A percentile compares a stretch with the other conserved stretches of the same genome.
Conservation (phyloP, 2,888 invertebrate genomes). For the Meteorus cinctellus region DNA sequence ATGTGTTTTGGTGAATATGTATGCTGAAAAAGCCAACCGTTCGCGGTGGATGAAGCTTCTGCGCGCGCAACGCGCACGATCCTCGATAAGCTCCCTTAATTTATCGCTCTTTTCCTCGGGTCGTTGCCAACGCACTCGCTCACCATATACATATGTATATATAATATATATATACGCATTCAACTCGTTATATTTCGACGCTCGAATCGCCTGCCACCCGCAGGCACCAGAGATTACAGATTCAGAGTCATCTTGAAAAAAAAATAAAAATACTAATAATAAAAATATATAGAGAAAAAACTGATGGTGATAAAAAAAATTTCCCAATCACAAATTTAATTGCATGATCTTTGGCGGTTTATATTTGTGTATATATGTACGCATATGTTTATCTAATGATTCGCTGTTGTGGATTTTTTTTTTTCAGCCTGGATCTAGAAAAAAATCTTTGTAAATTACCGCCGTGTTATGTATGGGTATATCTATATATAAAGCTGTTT, state of each 20-base stretch:
- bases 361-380: background rate
- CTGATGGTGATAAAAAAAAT: conserved; percentile 19
- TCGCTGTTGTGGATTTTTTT: background rate
- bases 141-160: background rate
- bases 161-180: conserved; percentile 38
- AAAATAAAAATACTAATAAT: conserved; percentile 23
- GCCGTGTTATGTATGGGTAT: background rate
- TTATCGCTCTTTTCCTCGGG: conserved; percentile 66
- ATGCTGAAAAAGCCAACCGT: background rate
- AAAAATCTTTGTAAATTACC: conserved; percentile 16
- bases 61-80: conserved; percentile 62
- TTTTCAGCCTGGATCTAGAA: background rate
- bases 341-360: background rate
- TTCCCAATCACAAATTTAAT: conserved; percentile 24
- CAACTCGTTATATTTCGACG: conserved; percentile 41
- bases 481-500: conserved; percentile 38
- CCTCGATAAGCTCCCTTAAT: conserved; percentile 68
- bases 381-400: background rate
- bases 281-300: conserved; percentile 1
- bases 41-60: conserved; percentile 58
- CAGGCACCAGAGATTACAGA: conserved; percentile 39
- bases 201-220: conserved; percentile 43
- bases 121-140: conserved; percentile 55
- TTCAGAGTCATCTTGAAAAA: conserved; percentile 7
- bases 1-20: background rate